Percentiles rank a stretch among this genome's conserved stretches.
Evolutionary conservation across 2,113 vertebrate species (phyloP).

Genomic region (human): GRCh38 chr4:124496501-124497000

Average conservation of each 20-base stretch:
- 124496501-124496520: not conserved
- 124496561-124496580: not conserved
- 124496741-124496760: not conserved
- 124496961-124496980: not conserved
- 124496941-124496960: not conserved
- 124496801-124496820: not conserved
- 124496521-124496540: not conserved
- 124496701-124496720: not conserved
- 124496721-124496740: not conserved
- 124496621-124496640: not conserved
- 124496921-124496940: not conserved
- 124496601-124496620: not conserved
- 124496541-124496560: not conserved
- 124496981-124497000: not conserved
- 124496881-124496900: not conserved
- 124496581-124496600: not conserved
- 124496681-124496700: not conserved
- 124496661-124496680: not conserved
- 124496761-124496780: too few species aligned
- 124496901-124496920: not conserved
- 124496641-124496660: not conserved
- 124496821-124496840: not conserved
- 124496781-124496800: not conserved
- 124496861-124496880: not conserved
- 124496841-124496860: not conserved